Conservation (phyloP, 2,888 invertebrate species). For the Adineta ricciae region DNA sequence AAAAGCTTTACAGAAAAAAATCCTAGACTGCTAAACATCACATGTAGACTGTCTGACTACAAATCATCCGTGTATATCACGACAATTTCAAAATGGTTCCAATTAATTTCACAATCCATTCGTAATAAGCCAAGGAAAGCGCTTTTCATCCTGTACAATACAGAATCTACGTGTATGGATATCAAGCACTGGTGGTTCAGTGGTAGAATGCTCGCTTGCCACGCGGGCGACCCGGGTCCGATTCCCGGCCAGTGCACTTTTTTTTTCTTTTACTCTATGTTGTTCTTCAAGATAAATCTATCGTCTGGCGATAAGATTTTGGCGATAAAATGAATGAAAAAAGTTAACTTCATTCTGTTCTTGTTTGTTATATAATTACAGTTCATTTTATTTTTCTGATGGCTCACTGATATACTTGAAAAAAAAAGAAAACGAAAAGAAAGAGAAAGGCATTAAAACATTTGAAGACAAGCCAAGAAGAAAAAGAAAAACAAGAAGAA, state of each 20-base stretch:
- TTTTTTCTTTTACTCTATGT: constrained; percentile 25
- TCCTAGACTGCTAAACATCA: no score
- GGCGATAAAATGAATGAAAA: no score
- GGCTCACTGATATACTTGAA: constrained; percentile 15
- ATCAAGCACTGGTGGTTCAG: constrained; percentile 47
- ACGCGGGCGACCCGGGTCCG: constrained; percentile 50
- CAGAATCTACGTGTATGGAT: neutral
- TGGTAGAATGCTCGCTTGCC: constrained; percentile 51
- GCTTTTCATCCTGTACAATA: no score
- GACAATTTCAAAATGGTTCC: no score
- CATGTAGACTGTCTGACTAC: no score
- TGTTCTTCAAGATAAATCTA: neutral
- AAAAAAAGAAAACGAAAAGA: neutral
- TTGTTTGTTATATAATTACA: constrained; percentile 9
- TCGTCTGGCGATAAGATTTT: no score
- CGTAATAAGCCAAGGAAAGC: no score
- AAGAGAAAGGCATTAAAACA: constrained; percentile 7
- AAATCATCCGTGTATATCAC: no score
- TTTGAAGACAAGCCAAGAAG: constrained; percentile 9
- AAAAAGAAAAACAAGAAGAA: neutral
- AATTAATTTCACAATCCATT: no score
- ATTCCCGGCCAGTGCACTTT: constrained; percentile 47
- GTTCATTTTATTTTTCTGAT: constrained; percentile 15
- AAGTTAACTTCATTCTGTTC: neutral
- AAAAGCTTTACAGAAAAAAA: no score